Evolutionary conservation across 1,140 invertebrate species (phyloP).

Genomic region (Euwallacea similis): DNA sequence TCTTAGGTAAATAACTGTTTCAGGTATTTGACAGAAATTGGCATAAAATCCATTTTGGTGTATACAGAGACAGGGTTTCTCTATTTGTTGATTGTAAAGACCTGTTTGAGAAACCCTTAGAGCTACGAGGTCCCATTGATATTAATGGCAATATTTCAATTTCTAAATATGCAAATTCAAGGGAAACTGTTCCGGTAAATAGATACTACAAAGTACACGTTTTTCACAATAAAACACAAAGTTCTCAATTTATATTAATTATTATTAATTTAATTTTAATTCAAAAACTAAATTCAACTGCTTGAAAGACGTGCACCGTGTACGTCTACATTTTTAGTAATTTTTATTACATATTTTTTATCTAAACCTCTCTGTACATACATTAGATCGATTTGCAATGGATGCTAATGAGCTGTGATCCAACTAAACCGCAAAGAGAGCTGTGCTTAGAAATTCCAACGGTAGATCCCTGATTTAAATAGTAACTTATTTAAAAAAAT

Average conservation of each 20-base stretch:
- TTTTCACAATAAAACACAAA: background rate
- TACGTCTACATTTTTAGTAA: background rate
- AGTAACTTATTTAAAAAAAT: background rate
- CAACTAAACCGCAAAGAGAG: slow-evolving; percentile 68
- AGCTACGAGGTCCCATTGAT: slow-evolving; percentile 64
- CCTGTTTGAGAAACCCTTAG: slow-evolving; percentile 53
- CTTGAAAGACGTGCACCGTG: background rate
- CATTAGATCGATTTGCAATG: slow-evolving; percentile 76
- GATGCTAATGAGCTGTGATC: slow-evolving; percentile 79
- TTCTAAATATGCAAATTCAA: slow-evolving; percentile 61
- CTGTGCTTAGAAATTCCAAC: slow-evolving; percentile 70
- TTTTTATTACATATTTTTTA: background rate
- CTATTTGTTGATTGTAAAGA: slow-evolving; percentile 72
- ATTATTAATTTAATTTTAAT: background rate
- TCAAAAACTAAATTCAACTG: background rate
- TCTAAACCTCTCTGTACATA: slow-evolving; percentile 39
- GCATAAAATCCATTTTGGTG: slow-evolving; percentile 80
- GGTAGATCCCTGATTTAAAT: slow-evolving; percentile 1
- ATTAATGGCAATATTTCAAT: slow-evolving; percentile 69
- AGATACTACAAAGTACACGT: slow-evolving; percentile 36
- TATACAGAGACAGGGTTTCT: slow-evolving; percentile 66
- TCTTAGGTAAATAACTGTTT: slow-evolving; percentile 38
- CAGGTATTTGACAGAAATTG: slow-evolving; percentile 76
- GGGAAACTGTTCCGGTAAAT: slow-evolving; percentile 65
- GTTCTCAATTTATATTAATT: background rate